Base-by-base conservation (phyloP, 1,140 invertebrate species). In the Dendroctonus valens region DNA sequence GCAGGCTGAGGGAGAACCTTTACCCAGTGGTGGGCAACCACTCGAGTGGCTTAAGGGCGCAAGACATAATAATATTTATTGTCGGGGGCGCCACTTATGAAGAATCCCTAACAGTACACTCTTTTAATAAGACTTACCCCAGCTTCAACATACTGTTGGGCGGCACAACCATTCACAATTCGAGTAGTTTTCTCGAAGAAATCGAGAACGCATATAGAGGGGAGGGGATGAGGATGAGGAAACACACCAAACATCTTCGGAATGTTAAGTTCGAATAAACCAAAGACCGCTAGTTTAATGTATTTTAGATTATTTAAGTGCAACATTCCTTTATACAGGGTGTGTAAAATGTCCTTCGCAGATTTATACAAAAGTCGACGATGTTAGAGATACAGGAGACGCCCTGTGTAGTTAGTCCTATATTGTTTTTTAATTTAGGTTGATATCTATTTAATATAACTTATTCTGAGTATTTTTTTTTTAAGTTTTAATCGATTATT, bases 51-150 rank as follows among this genome's bases (percentile, higher is more conserved):
- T 73, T 83, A 40, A 79, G 84, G 75, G 91, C 92, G 0, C 89
- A 94, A 76, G 94, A 98, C 77, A 85, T 99, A 4, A 91, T 99
- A 52, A 87, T 98, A 7, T 99, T 99, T 75, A 90, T 98, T 14
- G 86, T 99, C 68, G 97, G 97, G 15, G 97, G 97, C n/a, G 85
- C 89, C 14, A 99, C 97, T 0, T 99, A 97, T 76, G 97, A 98
- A 79, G 97, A 99, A 82, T 90, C 95, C 3, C 77, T 93, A 5
- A 85, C 88, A 51, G 89, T 98, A 6, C 87, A 98, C 79, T 87
- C 70, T 76, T 80, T 96, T 65, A 93, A 98, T 80, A 85, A 89
- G 80, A 82, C 83, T 70, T 86, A 87, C 74, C 84, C 87, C 9
- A 89, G 89, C 6, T 87, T 91, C 41, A 85, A 88, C 73, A 86